Evolutionary conservation across 1,140 invertebrate species (phyloP), one percentile per base, ranked within the genome.

Genomic region (Steinernema feltiae): DNA sequence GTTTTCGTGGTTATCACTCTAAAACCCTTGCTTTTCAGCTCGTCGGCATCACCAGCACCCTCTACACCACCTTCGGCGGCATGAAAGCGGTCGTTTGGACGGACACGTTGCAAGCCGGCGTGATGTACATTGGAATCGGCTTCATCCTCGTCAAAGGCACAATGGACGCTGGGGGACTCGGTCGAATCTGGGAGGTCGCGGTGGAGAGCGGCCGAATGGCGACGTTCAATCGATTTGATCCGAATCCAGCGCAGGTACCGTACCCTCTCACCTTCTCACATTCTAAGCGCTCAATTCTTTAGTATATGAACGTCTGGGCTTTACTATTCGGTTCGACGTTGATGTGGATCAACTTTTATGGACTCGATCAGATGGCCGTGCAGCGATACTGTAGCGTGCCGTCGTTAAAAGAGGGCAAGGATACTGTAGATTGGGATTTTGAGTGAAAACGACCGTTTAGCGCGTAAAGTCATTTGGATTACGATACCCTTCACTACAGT

Each of bases 391-490:
- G 12, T 30, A 71, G 70, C 24, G 46, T 71, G 15, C 70, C 70
- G 2, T 18, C 32, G 32, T 27, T 71, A 27, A 71, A 3, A 3
- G 53, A 35, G 24, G 27, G 24, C 0, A 18, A n/a, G 3, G 30
- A 30, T 18, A 24, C 75, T 21, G 84, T 82, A 82, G 80, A 41
- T 41, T 41, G 35, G 18, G 18, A 41, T 41, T 41, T 41, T 41
- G 35, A 41, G 7, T 41, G n/a, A n/a, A n/a, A n/a, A n/a, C n/a
- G n/a, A n/a, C n/a, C n/a, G n/a, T 41, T 41, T 41, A 41, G 35
- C 35, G 7, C 35, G 72, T 29, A 74, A 30, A 27, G 81, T 83
- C 17, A 75, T 83, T 79, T 48, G 32, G 15, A 30, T 82, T 18
- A 83, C 79, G 24, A 35, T 41, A 32, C 35, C 70, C 3, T 77